Conservation (phyloP, 2,888 invertebrate genomes). For the Litoditis marina region DNA sequence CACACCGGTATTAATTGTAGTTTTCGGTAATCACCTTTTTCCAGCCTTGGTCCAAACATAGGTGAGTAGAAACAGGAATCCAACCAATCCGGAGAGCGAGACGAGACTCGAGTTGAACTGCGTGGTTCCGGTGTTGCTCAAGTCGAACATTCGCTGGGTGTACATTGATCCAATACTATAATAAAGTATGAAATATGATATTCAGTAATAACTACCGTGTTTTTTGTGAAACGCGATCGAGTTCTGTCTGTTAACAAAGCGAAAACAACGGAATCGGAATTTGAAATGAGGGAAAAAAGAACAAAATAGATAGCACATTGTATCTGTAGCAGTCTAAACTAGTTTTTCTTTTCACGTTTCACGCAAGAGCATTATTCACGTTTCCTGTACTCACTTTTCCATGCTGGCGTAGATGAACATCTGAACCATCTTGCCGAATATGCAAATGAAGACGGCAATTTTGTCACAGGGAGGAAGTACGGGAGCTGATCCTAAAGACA, state of each 20-base stretch:
- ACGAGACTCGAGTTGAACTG: constrained; percentile 15
- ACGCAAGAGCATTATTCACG: too few species aligned
- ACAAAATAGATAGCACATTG: background rate
- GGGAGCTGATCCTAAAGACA: constrained; percentile 2
- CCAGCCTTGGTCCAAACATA: constrained; percentile 25
- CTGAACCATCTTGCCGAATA: constrained; percentile 24
- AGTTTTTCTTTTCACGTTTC: background rate
- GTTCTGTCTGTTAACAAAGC: background rate
- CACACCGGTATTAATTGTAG: too few species aligned
- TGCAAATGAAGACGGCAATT: constrained; percentile 20
- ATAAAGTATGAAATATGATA: background rate
- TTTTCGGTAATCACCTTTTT: too few species aligned
- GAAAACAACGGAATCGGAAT: background rate
- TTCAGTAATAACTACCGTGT: background rate
- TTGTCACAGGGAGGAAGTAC: constrained; percentile 19
- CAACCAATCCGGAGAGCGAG: constrained; percentile 17
- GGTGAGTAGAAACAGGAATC: constrained; percentile 21
- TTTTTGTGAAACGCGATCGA: background rate
- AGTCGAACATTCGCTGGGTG: constrained; percentile 15
- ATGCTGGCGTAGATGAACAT: constrained; percentile 29
- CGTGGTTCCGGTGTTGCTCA: constrained; percentile 4
- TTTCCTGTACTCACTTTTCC: constrained; percentile 16
- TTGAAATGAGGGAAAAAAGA: background rate
- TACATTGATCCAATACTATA: constrained; percentile 17
- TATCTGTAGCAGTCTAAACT: background rate